Evolutionary conservation across 2,888 invertebrate species (phyloP).

Genomic region (Ephialtes manifestator): DNA sequence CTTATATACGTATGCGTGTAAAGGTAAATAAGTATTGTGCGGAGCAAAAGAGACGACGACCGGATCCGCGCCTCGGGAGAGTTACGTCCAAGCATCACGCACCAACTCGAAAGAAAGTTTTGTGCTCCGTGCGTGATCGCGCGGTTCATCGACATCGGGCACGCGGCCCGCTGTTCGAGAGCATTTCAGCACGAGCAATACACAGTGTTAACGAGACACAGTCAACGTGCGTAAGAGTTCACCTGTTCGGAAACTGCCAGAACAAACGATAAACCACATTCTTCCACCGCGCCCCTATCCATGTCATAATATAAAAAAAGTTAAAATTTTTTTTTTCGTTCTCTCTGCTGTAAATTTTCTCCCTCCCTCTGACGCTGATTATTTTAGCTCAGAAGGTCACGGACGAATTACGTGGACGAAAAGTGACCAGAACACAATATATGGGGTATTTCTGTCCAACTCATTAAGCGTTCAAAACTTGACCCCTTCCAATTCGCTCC

Average conservation of each 20-base stretch:
- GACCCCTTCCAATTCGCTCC: too few relatives aligned
- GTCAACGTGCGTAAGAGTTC: conserved; percentile 33
- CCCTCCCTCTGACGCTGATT: background rate
- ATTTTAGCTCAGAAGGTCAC: conserved; percentile 22
- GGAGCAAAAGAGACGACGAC: conserved; percentile 60
- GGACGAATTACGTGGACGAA: conserved; percentile 28
- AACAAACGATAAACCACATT: conserved; percentile 24
- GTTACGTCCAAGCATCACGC: conserved; percentile 64
- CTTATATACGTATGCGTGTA: background rate
- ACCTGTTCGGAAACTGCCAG: conserved; percentile 48
- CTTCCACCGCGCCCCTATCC: background rate
- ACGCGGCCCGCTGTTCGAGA: conserved; percentile 35
- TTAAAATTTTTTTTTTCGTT: background rate
- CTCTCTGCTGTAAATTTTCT: background rate
- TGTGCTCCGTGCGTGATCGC: conserved; percentile 50
- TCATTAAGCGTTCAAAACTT: too few relatives aligned
- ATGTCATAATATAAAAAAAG: background rate
- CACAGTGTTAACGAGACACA: conserved; percentile 26
- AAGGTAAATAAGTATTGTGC: conserved; percentile 36
- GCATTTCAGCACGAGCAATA: conserved; percentile 39
- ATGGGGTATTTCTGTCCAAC: too few relatives aligned
- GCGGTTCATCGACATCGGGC: conserved; percentile 77
- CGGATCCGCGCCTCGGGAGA: conserved; percentile 65
- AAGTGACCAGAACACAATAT: background rate
- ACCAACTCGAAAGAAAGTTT: conserved; percentile 75